These are phyloP conservation scores for Spodoptera exigua DNA, from an alignment of 2,888 invertebrate genomes.

Conservation along the genomic window DNA sequence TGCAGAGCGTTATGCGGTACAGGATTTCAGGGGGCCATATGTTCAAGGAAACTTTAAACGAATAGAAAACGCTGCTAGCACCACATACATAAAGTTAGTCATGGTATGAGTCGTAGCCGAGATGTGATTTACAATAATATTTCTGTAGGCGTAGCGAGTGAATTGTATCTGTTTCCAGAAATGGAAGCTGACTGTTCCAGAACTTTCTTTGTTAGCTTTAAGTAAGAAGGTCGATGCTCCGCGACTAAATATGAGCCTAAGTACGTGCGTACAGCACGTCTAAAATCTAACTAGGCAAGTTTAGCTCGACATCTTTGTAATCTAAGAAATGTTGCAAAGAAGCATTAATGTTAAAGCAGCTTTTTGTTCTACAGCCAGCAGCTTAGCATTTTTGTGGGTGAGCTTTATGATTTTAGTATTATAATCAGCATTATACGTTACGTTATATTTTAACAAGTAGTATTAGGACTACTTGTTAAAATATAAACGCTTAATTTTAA, in stretches of 20 bases:
- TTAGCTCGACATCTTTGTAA: constrained; percentile 45
- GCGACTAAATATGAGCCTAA: constrained; percentile 46
- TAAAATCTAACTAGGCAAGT: constrained; percentile 37
- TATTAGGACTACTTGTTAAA: too few relatives aligned
- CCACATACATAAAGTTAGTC: constrained; percentile 66
- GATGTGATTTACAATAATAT: constrained; percentile 79
- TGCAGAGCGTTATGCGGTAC: constrained; percentile 20
- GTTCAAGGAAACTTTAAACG: neutral
- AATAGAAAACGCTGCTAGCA: constrained; percentile 41
- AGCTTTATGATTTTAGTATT: constrained; percentile 40
- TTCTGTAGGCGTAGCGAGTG: constrained; percentile 75
- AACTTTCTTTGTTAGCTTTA: constrained; percentile 70
- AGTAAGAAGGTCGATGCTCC: constrained; percentile 59
- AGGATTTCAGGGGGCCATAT: constrained; percentile 18
- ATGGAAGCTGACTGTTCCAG: constrained; percentile 76
- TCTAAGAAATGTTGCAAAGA: constrained; percentile 42
- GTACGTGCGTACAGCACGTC: constrained; percentile 31
- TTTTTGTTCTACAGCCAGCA: constrained; percentile 34
- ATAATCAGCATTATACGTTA: constrained; percentile 4
- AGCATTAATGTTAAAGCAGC: constrained; percentile 39
- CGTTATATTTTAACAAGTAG: too few relatives aligned
- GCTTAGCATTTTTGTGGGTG: constrained; percentile 42
- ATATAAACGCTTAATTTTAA: too few relatives aligned
- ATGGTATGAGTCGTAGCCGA: constrained; percentile 69
- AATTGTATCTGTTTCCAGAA: constrained; percentile 77